A percentile compares a stretch with the other conserved stretches of the same genome.
These are phyloP conservation scores for Aurelia aurita DNA, from an alignment of 30 jellyfish, hydroid and myxozoan species.

Conservation along the genomic window DNA sequence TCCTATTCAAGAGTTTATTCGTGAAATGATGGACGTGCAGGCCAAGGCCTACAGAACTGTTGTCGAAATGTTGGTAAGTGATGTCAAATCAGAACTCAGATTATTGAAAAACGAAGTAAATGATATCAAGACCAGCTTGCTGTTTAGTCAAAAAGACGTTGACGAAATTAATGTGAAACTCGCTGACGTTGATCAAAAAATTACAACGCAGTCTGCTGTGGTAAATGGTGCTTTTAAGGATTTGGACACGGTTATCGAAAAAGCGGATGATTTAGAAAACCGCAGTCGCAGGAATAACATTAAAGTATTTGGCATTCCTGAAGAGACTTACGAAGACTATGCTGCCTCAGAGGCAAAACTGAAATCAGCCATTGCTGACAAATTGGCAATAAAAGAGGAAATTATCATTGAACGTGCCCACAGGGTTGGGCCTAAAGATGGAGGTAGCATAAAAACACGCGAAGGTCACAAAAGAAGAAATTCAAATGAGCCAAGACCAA, in stretches of 20 bases:
- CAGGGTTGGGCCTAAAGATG: too few relatives aligned
- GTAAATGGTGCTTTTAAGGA: background rate
- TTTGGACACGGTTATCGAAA: background rate
- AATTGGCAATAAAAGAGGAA: conserved; percentile 6
- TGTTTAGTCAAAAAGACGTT: conserved; percentile 4
- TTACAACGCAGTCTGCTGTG: background rate
- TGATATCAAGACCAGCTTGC: conserved; percentile 12
- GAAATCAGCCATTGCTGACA: conserved; percentile 10
- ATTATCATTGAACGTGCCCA: too few relatives aligned
- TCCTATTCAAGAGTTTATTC: conserved; percentile 11
- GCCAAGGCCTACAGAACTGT: conserved; percentile 25
- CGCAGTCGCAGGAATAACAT: conserved; percentile 44
- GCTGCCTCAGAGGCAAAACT: conserved; percentile 13
- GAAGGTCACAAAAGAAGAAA: too few relatives aligned
- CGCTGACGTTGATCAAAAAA: background rate
- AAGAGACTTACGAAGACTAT: conserved; percentile 10
- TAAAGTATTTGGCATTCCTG: conserved; percentile 40
- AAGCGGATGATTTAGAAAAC: conserved; percentile 27
- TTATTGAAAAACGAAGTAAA: conserved; percentile 38
- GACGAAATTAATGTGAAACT: background rate
- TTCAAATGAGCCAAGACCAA: too few relatives aligned
- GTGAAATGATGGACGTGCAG: conserved; percentile 35
- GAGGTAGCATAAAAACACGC: too few relatives aligned
- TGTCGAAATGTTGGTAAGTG: conserved; percentile 39
- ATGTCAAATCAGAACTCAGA: conserved; percentile 42